Evolutionary conservation across 2,113 vertebrate genomes (phyloP), one percentile per base, ranked within the genome.

Genomic region (Pyxicephalus adspersus): DNA sequence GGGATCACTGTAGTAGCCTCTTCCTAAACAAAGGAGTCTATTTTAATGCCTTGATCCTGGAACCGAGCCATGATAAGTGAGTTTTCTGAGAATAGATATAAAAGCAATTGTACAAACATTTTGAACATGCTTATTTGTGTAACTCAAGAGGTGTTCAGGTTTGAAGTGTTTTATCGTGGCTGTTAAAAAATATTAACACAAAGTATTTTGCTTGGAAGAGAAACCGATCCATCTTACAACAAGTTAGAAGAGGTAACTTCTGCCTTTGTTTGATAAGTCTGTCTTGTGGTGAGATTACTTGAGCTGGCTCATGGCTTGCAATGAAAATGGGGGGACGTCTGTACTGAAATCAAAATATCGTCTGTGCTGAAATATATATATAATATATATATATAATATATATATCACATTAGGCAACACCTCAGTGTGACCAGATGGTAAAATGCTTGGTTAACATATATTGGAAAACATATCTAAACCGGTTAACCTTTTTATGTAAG

Each of bases 11-110:
- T 23, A 61, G 45, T 55, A 55, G 58, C 45, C 28, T 50, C 78
- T 80, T 19, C 25, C 63, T 80, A 38, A 18, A 80, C 19, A 70
- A 70, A 71, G 38, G 25, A 71, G 57, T 58, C 64, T 60, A 58
- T 79, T 79, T 60, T 70, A 68, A 79, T 79, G 45, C 65, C 23
- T n/a, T 19, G 38, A 25, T 72, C 63, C 52, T 73, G 58, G 68
- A 73, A 73, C 0, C 19, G 4, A 38, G 70, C 26, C 58, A 78
- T 28, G 57, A 54, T 65, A 55, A 34, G 51, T 25, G 51, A 34
- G 64, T 77, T 52, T 77, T 77, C 28, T 65, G 20, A 66, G 20
- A 77, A 34, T 34, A 77, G 63, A 66, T 77, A 66, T 52, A 66
- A 66, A 55, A 29, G 60, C 50, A 65, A 66, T 65, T 52, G 51